Base-by-base conservation (phyloP, 2,888 invertebrate species). In the Limnephilus rhombicus region DNA sequence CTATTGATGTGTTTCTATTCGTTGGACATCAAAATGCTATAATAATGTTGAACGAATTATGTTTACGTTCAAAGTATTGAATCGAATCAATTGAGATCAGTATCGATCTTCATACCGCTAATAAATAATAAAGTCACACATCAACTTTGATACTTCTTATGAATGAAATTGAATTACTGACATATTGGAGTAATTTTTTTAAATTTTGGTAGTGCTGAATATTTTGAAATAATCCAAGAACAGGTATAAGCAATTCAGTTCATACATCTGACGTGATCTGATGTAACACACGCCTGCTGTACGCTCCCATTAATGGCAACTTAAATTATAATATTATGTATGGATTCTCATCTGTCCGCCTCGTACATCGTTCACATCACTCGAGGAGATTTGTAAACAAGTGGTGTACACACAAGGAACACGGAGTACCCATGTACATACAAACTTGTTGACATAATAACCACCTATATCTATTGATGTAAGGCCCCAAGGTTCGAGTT, bases 261-360 rank as follows among this genome's bases (percentile, higher is more conserved):
- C 24, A 24, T 24, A 68, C 68, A 68, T 24, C 68, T 68, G 68
- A 68, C 18, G 53, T 53, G 49, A 49, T 53, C 53, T 53, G 53
- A 53, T 24, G 18, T 18, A 68, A 68, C 68, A n/a, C n/a, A 68
- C 68, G 68, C 24, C 68, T 68, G 68, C 68, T 24, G 24, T 24
- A 68, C 68, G 68, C 68, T 68, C 24, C 68, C 24, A 68, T 68
- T 68, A 68, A 68, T 68, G 68, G 24, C 68, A 68, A 68, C 24
- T 68, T 68, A n/a, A 68, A 68, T 68, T 68, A 68, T 68, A 68
- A 68, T 68, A 68, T 68, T 68, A 68, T 68, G 68, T n/a, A 68
- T 68, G n/a, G 68, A 68, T 24, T 68, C 68, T 68, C 24, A 18
- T 68, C 24, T 68, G 68, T 24, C 68, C 68, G 68, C 68, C 68